Evolutionary conservation across 2,888 invertebrate species (phyloP).

Genomic region (Meganola albula): DNA sequence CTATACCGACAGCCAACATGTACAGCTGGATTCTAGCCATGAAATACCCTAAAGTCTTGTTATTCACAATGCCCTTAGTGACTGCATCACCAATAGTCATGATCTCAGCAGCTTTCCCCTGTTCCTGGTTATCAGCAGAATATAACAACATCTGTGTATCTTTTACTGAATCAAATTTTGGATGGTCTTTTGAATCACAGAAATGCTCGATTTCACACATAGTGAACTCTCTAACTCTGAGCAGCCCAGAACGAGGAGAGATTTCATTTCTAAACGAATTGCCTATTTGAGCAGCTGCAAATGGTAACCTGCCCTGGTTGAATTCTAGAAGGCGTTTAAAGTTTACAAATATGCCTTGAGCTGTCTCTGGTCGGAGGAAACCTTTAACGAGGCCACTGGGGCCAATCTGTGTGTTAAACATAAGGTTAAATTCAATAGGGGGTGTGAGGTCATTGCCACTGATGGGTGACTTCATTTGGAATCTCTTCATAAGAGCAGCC

Average conservation of each 20-base stretch:
- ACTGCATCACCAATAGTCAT: constrained; percentile 94
- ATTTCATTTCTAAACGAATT: constrained; percentile 99
- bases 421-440: constrained; percentile 98
- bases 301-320: constrained; percentile 96
- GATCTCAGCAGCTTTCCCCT: constrained; percentile 90
- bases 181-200: constrained; percentile 96
- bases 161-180: constrained; percentile 89
- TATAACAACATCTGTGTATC: constrained; percentile 89
- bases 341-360: constrained; percentile 99
- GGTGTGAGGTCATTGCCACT: constrained; percentile 96
- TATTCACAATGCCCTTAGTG: constrained; percentile 89
- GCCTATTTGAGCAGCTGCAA: constrained; percentile 99
- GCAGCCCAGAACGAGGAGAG: constrained; percentile 96
- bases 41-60: constrained; percentile 98
- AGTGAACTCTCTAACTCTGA: constrained; percentile 98
- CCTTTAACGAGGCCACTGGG: constrained; percentile 97
- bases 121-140: constrained; percentile 98
- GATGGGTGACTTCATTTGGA: constrained; percentile 95
- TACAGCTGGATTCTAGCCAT: constrained; percentile 97
- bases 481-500: constrained; percentile 89
- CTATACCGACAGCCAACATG: constrained; percentile 91
- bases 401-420: constrained; percentile 99
- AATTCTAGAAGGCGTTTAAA: constrained; percentile 98
- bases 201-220: constrained; percentile 99
- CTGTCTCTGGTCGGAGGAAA: constrained; percentile 98